Evolutionary conservation across 2,113 vertebrate species (phyloP).

Genomic region (Clarias gariepinus): DNA sequence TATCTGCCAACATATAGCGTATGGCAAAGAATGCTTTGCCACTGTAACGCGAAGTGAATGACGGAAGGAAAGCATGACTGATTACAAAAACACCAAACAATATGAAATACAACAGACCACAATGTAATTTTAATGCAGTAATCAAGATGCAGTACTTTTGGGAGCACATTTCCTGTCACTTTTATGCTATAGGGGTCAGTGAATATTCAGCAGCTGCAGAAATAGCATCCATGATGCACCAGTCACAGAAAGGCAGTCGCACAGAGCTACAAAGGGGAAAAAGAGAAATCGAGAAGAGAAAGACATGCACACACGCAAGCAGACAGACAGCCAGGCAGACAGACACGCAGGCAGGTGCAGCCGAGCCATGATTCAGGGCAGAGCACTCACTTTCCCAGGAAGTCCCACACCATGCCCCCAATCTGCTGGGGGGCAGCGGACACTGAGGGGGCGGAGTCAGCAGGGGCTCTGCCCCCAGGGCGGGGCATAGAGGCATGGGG

Average conservation of each 20-base stretch:
- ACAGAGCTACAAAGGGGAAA: conserved; percentile 11
- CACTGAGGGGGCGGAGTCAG: conserved; percentile 77
- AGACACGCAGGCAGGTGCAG: conserved; percentile 57
- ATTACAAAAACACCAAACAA: background rate
- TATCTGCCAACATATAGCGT: background rate
- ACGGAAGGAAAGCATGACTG: background rate
- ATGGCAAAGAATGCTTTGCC: background rate
- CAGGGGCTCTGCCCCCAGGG: conserved; percentile 75
- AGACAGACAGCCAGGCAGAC: background rate
- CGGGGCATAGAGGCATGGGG: conserved; percentile 56
- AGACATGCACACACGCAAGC: conserved; percentile 27
- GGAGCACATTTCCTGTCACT: background rate
- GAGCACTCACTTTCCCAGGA: conserved; percentile 79
- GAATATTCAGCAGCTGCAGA: background rate
- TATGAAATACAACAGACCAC: background rate
- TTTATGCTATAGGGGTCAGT: background rate
- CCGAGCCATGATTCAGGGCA: conserved; percentile 73
- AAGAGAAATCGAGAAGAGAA: background rate
- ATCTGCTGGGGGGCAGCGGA: conserved; percentile 74
- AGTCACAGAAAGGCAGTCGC: conserved; percentile 27
- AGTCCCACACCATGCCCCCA: conserved; percentile 73
- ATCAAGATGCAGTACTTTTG: background rate
- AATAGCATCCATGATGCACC: conserved; percentile 28
- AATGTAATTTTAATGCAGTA: background rate
- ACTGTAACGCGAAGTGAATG: background rate